Evolutionary conservation across 2,797 vertebrate genomes (phyloP).

Genomic region (Sebastes dallii): DNA sequence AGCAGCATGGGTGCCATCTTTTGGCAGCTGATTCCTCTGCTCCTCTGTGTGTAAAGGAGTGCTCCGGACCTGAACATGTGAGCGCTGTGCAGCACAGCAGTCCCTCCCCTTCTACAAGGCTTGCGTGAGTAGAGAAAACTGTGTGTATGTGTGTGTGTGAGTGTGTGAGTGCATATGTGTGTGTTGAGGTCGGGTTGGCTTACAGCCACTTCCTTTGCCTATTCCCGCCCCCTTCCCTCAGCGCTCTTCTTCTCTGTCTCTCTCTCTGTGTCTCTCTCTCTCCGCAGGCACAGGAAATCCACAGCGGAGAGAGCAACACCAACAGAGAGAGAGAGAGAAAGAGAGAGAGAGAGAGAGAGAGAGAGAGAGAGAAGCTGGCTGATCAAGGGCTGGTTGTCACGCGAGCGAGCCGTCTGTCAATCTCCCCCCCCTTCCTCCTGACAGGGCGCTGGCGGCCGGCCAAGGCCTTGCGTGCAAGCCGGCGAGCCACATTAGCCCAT

Average conservation of each 20-base stretch:
- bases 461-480: constrained; percentile 96
- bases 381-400: constrained; percentile 91
- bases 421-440: constrained; percentile 82
- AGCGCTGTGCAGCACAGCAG: constrained; percentile 45
- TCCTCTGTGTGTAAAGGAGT: constrained; percentile 22
- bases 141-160: constrained; percentile 53
- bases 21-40: constrained; percentile 50
- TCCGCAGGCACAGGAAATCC: constrained; percentile 76
- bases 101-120: constrained; percentile 63
- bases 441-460: constrained; percentile 86
- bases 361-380: constrained; percentile 79
- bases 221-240: constrained; percentile 69
- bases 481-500: constrained; percentile 90
- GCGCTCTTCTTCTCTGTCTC: constrained; percentile 34
- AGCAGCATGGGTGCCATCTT: constrained; percentile 57
- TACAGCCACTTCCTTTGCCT: constrained; percentile 77
- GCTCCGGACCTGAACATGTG: constrained; percentile 42
- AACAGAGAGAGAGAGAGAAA: constrained; percentile 6
- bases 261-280: constrained; percentile 32
- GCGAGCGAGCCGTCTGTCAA: constrained; percentile 91
- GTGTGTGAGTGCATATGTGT: constrained; percentile 54
- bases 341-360: constrained; percentile 57
- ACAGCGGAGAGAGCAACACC: constrained; percentile 67
- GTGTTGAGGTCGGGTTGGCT: constrained; percentile 77
- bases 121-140: constrained; percentile 81